Evolutionary conservation across 2,888 invertebrate genomes (phyloP).

Genomic region (Trypoxylon attenuatum): DNA sequence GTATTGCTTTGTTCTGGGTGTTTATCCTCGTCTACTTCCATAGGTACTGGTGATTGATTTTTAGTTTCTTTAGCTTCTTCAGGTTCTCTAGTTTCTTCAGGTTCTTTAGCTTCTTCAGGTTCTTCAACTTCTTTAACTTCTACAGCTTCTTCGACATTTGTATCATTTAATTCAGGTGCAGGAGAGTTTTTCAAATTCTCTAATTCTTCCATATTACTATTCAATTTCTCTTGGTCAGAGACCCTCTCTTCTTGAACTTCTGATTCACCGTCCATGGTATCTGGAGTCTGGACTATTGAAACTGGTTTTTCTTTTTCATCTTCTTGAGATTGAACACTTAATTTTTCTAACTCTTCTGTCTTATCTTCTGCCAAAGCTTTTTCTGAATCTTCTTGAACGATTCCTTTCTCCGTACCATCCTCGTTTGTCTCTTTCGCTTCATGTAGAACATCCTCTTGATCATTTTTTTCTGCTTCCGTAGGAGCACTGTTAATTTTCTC

Average conservation of each 20-base stretch:
- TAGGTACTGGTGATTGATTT: too few species aligned
- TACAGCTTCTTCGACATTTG: background rate
- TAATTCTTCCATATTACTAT: conserved; percentile 4
- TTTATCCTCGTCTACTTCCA: too few species aligned
- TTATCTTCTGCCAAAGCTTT: background rate
- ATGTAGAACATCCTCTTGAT: background rate
- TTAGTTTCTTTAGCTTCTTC: conserved; percentile 8
- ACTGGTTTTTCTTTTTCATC: too few species aligned
- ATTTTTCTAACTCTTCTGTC: background rate
- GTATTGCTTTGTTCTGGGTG: too few species aligned
- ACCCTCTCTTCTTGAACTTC: background rate
- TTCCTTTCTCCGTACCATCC: background rate
- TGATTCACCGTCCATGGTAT: too few species aligned
- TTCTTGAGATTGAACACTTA: background rate
- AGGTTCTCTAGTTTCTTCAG: background rate
- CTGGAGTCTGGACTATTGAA: too few species aligned
- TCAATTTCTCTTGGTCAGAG: too few species aligned
- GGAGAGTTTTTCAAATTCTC: background rate
- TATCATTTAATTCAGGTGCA: background rate
- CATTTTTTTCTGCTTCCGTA: background rate
- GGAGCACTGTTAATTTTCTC: too few species aligned
- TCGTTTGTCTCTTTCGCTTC: background rate
- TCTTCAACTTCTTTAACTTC: background rate
- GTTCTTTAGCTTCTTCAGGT: conserved; percentile 11
- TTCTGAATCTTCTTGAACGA: background rate